Conservation (phyloP, 2,113 vertebrate genomes). For the Toxotes jaculatrix region DNA sequence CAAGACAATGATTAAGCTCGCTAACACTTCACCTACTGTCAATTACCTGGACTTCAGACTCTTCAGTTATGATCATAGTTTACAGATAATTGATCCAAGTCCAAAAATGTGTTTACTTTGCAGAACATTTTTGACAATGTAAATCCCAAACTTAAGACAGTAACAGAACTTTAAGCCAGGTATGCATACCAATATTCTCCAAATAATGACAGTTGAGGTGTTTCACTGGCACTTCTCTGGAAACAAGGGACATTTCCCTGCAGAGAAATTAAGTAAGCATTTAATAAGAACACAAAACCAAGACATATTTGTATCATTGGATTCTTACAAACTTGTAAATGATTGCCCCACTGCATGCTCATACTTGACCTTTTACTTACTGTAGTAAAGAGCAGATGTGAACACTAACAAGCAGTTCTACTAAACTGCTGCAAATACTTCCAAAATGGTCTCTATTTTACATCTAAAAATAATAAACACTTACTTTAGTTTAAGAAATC, state of each 20-base stretch:
- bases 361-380: not conserved
- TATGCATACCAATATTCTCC: conserved; percentile 52
- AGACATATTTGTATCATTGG: no score
- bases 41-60: conserved; percentile 40
- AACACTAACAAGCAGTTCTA: not conserved
- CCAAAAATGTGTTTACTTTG: not conserved
- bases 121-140: not conserved
- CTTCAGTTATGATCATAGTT: not conserved
- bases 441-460: not conserved
- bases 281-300: not conserved
- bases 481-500: conserved; percentile 51
- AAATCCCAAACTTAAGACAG: not conserved
- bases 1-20: not conserved
- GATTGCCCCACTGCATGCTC: not conserved
- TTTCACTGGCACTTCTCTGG: conserved; percentile 59
- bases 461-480: not conserved
- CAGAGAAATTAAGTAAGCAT: not conserved
- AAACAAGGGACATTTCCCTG: conserved; percentile 47
- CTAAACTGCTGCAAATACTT: no score
- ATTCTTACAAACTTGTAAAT: not conserved
- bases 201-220: conserved; percentile 63
- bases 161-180: not conserved
- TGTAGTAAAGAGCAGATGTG: not conserved
- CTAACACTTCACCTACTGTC: conserved; percentile 25
- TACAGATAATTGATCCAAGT: not conserved